These are phyloP conservation scores for Lepidocolaptes lacrymiger DNA, from an alignment of 2,797 vertebrate species.

Conservation along the genomic window DNA sequence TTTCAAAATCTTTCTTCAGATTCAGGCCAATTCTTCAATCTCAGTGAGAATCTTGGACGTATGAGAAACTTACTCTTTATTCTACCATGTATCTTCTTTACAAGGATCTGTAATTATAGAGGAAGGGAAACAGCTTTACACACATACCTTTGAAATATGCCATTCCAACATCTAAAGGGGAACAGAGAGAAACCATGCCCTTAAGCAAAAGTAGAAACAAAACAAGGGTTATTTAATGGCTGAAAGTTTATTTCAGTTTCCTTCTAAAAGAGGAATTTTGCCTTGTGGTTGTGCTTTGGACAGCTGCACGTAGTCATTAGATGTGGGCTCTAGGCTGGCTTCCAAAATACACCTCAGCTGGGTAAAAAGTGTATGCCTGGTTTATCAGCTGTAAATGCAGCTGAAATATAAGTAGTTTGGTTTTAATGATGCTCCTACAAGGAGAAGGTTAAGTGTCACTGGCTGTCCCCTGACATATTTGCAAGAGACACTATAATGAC, in stretches of 20 bases:
- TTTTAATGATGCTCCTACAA: neutral
- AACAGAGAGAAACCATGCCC: neutral
- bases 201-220: neutral
- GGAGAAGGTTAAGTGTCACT: neutral
- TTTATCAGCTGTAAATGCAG: neutral
- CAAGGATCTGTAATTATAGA: slow-evolving; percentile 30
- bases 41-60: neutral
- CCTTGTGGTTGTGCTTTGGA: neutral
- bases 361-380: neutral
- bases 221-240: neutral
- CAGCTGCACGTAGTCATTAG: neutral
- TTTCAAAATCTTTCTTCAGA: neutral
- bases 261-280: neutral
- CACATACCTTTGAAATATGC: neutral
- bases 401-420: neutral
- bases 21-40: neutral
- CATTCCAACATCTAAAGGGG: neutral
- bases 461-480: neutral
- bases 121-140: neutral
- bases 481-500: neutral
- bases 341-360: slow-evolving; percentile 25
- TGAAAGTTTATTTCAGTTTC: neutral
- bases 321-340: neutral
- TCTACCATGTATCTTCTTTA: neutral
- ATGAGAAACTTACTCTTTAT: neutral